Evolutionary conservation across 2,113 vertebrate genomes (phyloP).

Genomic region (Alligator sinensis): DNA sequence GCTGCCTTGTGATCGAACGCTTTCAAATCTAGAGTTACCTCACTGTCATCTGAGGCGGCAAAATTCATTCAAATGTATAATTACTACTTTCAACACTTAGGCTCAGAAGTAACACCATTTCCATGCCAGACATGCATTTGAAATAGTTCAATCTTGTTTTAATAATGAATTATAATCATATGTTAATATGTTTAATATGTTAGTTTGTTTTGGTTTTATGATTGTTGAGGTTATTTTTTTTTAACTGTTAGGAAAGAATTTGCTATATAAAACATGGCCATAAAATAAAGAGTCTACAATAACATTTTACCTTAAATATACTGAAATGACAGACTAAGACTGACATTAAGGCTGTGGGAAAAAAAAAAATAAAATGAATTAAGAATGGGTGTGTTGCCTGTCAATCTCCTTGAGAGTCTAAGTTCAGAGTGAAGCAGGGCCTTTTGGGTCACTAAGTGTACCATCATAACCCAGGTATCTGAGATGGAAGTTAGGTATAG

Average conservation of each 20-base stretch:
- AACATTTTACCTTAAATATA: neutral
- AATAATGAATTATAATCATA: neutral
- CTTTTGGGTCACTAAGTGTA: fast-evolving
- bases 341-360: too few species aligned
- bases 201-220: too few species aligned
- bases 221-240: neutral
- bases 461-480: neutral
- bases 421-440: neutral
- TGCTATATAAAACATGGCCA: neutral
- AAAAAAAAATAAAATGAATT: neutral
- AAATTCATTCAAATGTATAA: slow-evolving; percentile 13
- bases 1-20: neutral
- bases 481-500: neutral
- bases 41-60: neutral
- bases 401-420: fast-evolving
- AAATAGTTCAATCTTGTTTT: neutral
- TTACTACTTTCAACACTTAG: slow-evolving; percentile 11
- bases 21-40: neutral
- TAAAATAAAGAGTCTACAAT: neutral
- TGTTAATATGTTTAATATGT: too few species aligned
- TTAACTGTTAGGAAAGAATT: neutral
- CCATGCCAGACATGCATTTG: neutral
- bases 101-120: neutral
- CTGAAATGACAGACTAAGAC: neutral
- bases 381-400: neutral